Evolutionary conservation across 1,140 invertebrate species (phyloP), one percentile per base, ranked within the genome.

Genomic region (Hydropsyche tenuis): DNA sequence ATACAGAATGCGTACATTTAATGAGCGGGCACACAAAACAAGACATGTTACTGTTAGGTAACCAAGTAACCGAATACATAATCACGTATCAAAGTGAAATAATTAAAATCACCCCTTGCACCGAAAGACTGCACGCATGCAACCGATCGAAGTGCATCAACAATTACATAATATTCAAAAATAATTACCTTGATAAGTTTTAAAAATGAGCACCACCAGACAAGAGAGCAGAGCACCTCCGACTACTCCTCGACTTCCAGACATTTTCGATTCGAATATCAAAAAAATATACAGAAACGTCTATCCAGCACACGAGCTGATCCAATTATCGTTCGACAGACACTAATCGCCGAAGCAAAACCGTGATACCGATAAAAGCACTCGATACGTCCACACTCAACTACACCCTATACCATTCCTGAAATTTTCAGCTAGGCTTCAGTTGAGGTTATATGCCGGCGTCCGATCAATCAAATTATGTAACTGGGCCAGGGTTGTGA

Each of bases 381-480:
- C 30, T 37, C 30, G 30, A n/a, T n/a, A n/a, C n/a, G n/a, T n/a
- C n/a, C n/a, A n/a, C n/a, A n/a, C 9, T 37, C 30, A 4, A 4
- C 30, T 37, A 37, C 9, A 3, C 3, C 9, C 9, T 37, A 4
- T 37, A 37, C 9, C 30, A 4, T 4, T 37, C 30, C 30, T 37
- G 30, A 37, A 37, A 37, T 37, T 37, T 53, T 20, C 60, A 12
- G 60, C 12, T 25, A 63, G 1, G 53, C 18, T 42, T 46, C 18
- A 14, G 25, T 69, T 53, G 16, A 69, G 66, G 66, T 69, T 69
- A 69, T 46, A 22, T 63, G 9, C 30, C 30, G 2, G 23, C 27
- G 12, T 56, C 18, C 16, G 68, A 70, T 70, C 68, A 70, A 70
- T 70, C 68, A 60, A 56, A 56, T 70, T 70, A 70, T 70, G 68